phyloP scores from a whole-genome alignment of 2,888 invertebrate species.

The Chironomus riparius region DNA sequence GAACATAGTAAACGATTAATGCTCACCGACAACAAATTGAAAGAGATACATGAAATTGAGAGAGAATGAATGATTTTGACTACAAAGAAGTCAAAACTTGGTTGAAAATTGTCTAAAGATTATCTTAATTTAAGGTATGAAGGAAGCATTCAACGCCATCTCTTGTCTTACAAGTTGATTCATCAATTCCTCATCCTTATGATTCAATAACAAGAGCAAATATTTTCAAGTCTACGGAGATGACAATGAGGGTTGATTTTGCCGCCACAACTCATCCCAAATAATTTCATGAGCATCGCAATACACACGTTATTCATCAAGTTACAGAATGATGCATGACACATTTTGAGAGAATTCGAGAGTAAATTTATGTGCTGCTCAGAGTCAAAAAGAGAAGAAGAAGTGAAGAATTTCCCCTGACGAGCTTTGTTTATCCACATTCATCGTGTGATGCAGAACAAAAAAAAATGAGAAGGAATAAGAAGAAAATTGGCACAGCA shows the following conservation, averaged over 20 bases:
- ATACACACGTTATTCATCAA: background rate
- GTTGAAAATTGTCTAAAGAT: background rate
- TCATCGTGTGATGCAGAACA: background rate
- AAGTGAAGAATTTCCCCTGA: background rate
- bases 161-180: background rate
- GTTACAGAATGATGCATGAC: background rate
- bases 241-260: background rate
- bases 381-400: background rate
- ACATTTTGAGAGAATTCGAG: background rate
- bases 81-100: slow-evolving; percentile 11
- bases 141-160: background rate
- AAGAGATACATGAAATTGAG: background rate
- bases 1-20: too few relatives aligned
- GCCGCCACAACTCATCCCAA: background rate
- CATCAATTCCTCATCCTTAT: background rate
- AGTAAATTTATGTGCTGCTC: background rate
- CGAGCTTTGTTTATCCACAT: background rate
- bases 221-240: background rate
- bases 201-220: background rate
- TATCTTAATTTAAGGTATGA: background rate
- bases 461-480: background rate
- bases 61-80: slow-evolving; percentile 9
- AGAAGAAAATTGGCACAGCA: background rate
- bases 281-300: too few relatives aligned
- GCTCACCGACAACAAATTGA: too few relatives aligned